Evolutionary conservation across 2,113 vertebrate species (phyloP).

Genomic region (Crotophaga sulcirostris): DNA sequence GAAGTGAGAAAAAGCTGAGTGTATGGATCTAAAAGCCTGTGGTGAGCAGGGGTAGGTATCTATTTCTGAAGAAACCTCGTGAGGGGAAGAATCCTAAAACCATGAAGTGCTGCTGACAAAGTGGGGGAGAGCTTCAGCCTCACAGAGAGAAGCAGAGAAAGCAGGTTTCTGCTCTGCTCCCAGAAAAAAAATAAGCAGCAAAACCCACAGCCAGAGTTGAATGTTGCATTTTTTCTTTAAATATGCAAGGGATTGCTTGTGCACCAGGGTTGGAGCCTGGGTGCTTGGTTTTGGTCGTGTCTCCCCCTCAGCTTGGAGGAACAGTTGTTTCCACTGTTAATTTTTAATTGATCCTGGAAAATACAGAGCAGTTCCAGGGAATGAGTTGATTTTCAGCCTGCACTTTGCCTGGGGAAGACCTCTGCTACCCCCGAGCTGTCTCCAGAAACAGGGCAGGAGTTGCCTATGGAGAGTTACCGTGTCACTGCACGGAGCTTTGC

Average conservation of each 20-base stretch:
- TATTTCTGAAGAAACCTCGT: neutral
- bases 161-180: neutral
- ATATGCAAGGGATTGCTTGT: neutral
- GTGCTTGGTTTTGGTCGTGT: neutral
- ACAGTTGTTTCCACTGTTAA: neutral
- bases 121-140: neutral
- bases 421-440: neutral
- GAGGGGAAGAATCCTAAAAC: neutral
- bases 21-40: neutral
- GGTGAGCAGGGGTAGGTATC: neutral
- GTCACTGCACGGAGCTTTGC: neutral
- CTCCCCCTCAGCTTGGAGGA: neutral
- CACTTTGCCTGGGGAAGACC: neutral
- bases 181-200: neutral
- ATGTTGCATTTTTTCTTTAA: neutral
- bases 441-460: neutral
- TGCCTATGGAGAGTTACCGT: neutral
- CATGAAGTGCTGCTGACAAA: neutral
- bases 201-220: neutral
- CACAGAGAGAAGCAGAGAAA: neutral
- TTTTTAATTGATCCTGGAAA: constrained; percentile 37
- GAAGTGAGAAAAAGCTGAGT: neutral
- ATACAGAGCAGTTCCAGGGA: neutral
- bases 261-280: neutral
- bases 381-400: neutral